phyloP scores from a whole-genome alignment of 2,113 vertebrate species.

The Falcunculus frontatus region DNA sequence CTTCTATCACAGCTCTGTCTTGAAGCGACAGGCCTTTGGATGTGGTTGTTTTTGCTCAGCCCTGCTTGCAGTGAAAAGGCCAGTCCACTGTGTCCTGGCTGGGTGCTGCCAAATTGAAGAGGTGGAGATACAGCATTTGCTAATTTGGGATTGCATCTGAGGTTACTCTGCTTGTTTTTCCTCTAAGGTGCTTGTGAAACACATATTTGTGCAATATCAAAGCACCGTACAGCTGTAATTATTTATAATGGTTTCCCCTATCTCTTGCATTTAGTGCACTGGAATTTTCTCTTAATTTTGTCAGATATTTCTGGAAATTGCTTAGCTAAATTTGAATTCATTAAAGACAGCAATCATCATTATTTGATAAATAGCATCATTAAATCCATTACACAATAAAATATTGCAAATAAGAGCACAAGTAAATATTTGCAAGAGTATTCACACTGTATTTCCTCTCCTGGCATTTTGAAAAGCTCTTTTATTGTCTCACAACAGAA shows the following conservation, averaged over 20 bases:
- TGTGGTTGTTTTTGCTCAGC: not conserved
- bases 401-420: slow-evolving; percentile 7
- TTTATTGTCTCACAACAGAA: slow-evolving; percentile 49
- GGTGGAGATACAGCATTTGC: not conserved
- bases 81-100: not conserved
- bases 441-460: slow-evolving; percentile 39
- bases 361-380: slow-evolving; percentile 55
- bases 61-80: not conserved
- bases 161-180: not conserved
- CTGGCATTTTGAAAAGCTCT: slow-evolving; percentile 45
- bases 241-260: not conserved
- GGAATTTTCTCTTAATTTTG: slow-evolving; percentile 30
- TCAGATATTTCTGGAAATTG: slow-evolving; percentile 39
- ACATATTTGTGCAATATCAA: not conserved
- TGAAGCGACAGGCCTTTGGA: not conserved
- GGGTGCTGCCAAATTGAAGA: not conserved
- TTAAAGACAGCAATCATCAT: slow-evolving; percentile 22
- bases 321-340: slow-evolving; percentile 13
- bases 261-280: not conserved
- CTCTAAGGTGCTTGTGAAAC: not conserved
- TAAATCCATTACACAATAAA: slow-evolving; percentile 49
- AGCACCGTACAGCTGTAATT: not conserved
- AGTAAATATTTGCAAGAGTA: slow-evolving; percentile 53
- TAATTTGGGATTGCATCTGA: not conserved
- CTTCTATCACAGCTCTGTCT: not conserved